Conservation (phyloP, 2,113 vertebrate genomes). For the Passer montanus region DNA sequence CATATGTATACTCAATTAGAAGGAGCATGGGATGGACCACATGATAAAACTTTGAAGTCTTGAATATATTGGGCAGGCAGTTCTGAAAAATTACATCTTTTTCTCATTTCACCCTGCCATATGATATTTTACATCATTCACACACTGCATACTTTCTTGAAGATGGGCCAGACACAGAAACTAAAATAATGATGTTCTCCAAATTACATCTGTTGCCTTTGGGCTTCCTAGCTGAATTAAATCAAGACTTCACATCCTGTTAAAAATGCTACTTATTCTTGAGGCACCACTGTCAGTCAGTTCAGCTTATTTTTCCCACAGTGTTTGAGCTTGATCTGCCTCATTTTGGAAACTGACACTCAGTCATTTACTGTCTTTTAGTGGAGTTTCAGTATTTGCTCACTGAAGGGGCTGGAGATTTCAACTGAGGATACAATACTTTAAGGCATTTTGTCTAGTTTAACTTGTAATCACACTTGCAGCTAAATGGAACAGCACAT, state of each 20-base stretch:
- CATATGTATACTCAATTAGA: not conserved
- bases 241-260: not conserved
- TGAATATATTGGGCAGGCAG: not conserved
- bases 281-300: not conserved
- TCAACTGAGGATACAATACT: not conserved
- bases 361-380: not conserved
- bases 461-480: not conserved
- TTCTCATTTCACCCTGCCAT: not conserved
- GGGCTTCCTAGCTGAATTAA: not conserved
- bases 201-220: not conserved
- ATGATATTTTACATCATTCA: not conserved
- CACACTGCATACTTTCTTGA: not conserved
- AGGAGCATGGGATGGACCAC: not conserved
- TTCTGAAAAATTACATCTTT: not conserved
- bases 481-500: not conserved
- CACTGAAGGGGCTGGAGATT: not conserved
- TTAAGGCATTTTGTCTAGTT: not conserved
- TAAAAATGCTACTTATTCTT: not conserved
- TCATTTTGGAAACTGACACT: not conserved
- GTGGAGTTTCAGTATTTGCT: not conserved
- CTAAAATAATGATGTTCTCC: not conserved
- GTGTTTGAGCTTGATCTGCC: not conserved
- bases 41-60: not conserved
- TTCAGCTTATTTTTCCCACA: not conserved
- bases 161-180: not conserved